Evolutionary conservation across 2,113 vertebrate genomes (phyloP).

Genomic region (Narcine bancroftii): DNA sequence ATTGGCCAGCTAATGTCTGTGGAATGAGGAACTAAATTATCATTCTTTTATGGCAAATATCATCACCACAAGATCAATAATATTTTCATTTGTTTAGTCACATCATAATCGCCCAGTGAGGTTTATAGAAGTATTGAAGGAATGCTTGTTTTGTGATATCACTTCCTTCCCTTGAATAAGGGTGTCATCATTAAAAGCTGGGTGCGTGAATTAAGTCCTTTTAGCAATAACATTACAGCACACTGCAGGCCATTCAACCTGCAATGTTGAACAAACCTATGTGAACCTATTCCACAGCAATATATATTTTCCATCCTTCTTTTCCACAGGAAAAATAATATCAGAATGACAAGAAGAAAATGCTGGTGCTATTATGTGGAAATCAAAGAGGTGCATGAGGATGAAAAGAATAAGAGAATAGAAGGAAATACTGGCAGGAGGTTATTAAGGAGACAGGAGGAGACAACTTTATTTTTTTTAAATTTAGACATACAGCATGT

Average conservation of each 20-base stretch:
- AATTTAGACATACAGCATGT: too few species aligned
- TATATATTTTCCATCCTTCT: too few species aligned
- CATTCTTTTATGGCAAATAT: background rate
- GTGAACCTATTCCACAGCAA: too few species aligned
- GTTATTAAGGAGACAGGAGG: background rate
- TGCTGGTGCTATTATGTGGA: background rate
- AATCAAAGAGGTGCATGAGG: background rate
- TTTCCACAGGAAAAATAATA: background rate
- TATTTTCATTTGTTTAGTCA: background rate
- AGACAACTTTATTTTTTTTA: too few species aligned
- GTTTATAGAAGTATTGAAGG: background rate
- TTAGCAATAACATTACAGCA: too few species aligned
- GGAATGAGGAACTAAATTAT: too few species aligned
- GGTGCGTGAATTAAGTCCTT: background rate
- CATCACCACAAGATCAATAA: background rate
- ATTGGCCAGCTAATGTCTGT: too few species aligned
- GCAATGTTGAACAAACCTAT: too few species aligned
- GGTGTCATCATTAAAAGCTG: too few species aligned
- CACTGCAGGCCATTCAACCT: too few species aligned
- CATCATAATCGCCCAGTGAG: background rate
- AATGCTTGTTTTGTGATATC: too few species aligned
- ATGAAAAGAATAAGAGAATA: background rate
- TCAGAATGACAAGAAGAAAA: background rate
- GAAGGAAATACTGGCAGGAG: background rate
- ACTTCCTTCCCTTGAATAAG: too few species aligned